Conservation (phyloP, 2,113 vertebrate genomes). For the Geothlypis trichas region DNA sequence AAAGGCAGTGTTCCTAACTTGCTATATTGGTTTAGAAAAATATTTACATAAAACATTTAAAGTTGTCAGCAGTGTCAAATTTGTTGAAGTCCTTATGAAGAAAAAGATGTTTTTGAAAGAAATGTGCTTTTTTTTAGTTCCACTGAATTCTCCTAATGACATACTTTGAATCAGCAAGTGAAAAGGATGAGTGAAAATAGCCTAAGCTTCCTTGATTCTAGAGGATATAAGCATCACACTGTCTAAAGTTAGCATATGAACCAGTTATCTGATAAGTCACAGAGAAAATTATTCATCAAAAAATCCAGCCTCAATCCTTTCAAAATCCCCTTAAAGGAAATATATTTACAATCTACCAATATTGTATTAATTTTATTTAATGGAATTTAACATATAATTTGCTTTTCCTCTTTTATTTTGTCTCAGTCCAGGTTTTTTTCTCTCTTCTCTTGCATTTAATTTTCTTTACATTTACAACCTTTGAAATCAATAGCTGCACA, state of each 20-base stretch:
- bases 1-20: neutral
- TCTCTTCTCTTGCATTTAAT: neutral
- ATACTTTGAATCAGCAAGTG: neutral
- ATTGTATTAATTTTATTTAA: neutral
- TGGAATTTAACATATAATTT: neutral
- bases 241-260: neutral
- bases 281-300: constrained; percentile 4
- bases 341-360: neutral
- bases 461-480: neutral
- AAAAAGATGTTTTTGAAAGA: neutral
- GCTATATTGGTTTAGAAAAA: neutral
- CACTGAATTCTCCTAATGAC: neutral
- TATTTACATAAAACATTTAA: neutral
- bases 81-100: neutral
- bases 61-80: neutral
- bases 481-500: neutral
- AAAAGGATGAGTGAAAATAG: neutral
- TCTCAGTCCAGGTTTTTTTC: neutral
- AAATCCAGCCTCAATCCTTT: neutral
- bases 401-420: neutral
- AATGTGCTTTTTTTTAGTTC: neutral
- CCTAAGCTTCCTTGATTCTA: neutral
- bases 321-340: neutral
- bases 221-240: neutral
- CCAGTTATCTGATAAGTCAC: neutral